Percentiles rank a stretch among this genome's conserved stretches.
Evolutionary conservation across 1,140 invertebrate genomes (phyloP).

Genomic region (Diorhabda elongata): DNA sequence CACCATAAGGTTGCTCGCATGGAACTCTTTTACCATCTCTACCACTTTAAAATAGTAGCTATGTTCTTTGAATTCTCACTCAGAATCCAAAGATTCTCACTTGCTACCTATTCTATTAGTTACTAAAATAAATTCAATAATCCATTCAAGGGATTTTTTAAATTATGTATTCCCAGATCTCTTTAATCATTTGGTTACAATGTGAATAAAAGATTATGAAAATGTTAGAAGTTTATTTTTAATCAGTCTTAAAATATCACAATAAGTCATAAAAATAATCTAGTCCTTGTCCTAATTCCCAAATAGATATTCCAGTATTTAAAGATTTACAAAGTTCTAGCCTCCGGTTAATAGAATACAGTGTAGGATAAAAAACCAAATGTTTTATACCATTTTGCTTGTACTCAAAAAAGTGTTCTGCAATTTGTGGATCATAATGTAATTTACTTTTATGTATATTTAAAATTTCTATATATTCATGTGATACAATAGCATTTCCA

Average conservation of each 20-base stretch:
- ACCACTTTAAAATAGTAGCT: too few relatives aligned
- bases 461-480: conserved; percentile 70
- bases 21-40: too few relatives aligned
- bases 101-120: too few relatives aligned
- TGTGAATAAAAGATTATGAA: too few relatives aligned
- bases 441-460: conserved; percentile 65
- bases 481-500: conserved; percentile 72
- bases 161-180: too few relatives aligned
- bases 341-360: conserved; percentile 77
- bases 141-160: too few relatives aligned
- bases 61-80: too few relatives aligned
- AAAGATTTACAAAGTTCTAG: conserved; percentile 75
- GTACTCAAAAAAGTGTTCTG: conserved; percentile 83
- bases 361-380: conserved; percentile 83
- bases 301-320: conserved; percentile 83
- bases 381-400: conserved; percentile 64
- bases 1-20: too few relatives aligned
- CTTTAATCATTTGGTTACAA: too few relatives aligned
- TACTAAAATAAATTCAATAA: too few relatives aligned
- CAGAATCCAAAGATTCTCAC: too few relatives aligned
- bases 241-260: background rate
- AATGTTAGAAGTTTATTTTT: background rate
- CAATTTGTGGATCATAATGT: conserved; percentile 70
- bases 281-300: conserved; percentile 93
- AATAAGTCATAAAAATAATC: conserved; percentile 68